Evolutionary conservation across 2,113 vertebrate genomes (phyloP).

Genomic region (Antidorcas marsupialis): DNA sequence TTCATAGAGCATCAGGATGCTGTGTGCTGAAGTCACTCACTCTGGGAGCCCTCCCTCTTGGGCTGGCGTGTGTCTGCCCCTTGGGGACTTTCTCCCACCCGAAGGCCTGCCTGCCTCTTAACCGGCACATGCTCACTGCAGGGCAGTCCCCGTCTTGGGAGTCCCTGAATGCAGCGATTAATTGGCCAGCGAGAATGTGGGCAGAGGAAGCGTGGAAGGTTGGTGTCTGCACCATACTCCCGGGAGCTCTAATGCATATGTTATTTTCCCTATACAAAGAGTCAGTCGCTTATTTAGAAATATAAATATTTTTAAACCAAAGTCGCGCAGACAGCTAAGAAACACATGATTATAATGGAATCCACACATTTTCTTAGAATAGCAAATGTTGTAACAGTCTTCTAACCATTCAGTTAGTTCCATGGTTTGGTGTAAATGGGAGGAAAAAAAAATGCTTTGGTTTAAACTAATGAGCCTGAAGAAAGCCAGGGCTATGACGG

Average conservation of each 20-base stretch:
- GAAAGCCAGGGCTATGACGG: background rate
- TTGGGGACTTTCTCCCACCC: background rate
- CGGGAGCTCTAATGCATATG: constrained; percentile 43
- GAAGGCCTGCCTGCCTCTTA: background rate
- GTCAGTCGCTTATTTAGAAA: constrained; percentile 63
- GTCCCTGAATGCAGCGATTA: background rate
- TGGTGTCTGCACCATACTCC: background rate
- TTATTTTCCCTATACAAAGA: constrained; percentile 65
- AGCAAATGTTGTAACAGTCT: constrained; percentile 62
- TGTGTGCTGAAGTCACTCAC: background rate
- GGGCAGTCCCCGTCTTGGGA: constrained; percentile 27
- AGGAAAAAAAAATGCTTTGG: background rate
- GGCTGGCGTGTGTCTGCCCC: background rate
- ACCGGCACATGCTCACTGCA: background rate
- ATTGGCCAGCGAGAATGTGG: constrained; percentile 23
- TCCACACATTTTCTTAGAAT: constrained; percentile 66
- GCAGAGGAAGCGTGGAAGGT: constrained; percentile 32
- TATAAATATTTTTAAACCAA: constrained; percentile 63
- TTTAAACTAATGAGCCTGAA: background rate
- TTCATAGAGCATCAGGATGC: background rate
- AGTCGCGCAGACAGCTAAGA: constrained; percentile 58
- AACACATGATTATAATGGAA: constrained; percentile 64
- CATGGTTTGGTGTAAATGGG: background rate
- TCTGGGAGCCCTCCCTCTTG: background rate
- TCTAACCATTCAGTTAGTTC: constrained; percentile 50